Evolutionary conservation across 2,888 invertebrate species (phyloP).

Genomic region (Cephus rjabovi): DNA sequence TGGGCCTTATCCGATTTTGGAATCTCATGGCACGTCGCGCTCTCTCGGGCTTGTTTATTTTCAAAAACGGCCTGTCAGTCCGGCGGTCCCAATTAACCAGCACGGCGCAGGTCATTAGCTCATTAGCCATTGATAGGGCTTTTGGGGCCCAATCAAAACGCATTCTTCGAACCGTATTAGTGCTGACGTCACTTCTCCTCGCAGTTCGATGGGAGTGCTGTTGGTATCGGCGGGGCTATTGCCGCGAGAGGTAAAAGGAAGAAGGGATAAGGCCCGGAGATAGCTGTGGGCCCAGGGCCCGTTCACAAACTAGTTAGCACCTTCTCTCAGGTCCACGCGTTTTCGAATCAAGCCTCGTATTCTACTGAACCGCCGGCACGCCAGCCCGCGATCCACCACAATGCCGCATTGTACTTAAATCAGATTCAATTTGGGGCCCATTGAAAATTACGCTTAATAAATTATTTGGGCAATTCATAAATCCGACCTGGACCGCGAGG

Average conservation of each 20-base stretch:
- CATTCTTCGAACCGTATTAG: slow-evolving; percentile 46
- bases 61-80: slow-evolving; percentile 19
- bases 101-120: slow-evolving; percentile 43
- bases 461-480: slow-evolving; percentile 67
- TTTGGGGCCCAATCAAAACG: slow-evolving; percentile 48
- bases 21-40: slow-evolving; percentile 14
- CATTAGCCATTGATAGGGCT: slow-evolving; percentile 43
- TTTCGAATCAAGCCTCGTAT: slow-evolving; percentile 59
- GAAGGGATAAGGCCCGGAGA: slow-evolving; percentile 24
- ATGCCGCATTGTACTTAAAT: slow-evolving; percentile 66
- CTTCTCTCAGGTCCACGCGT: slow-evolving; percentile 47
- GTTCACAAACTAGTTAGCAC: slow-evolving; percentile 60
- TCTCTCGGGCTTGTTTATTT: slow-evolving; percentile 13
- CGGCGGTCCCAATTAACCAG: slow-evolving; percentile 44
- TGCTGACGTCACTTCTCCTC: slow-evolving; percentile 43
- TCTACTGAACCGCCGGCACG: slow-evolving; percentile 41
- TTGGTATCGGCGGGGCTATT: neutral
- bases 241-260: slow-evolving; percentile 21
- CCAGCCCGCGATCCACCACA: slow-evolving; percentile 44
- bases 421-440: slow-evolving; percentile 67
- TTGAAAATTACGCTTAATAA: slow-evolving; percentile 67
- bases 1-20: neutral
- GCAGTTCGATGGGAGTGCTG: neutral
- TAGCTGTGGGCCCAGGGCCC: slow-evolving; percentile 30
- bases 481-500: slow-evolving; percentile 43